Evolutionary conservation across 2,113 vertebrate genomes (phyloP).

Genomic region (Macroglossus sobrinus): DNA sequence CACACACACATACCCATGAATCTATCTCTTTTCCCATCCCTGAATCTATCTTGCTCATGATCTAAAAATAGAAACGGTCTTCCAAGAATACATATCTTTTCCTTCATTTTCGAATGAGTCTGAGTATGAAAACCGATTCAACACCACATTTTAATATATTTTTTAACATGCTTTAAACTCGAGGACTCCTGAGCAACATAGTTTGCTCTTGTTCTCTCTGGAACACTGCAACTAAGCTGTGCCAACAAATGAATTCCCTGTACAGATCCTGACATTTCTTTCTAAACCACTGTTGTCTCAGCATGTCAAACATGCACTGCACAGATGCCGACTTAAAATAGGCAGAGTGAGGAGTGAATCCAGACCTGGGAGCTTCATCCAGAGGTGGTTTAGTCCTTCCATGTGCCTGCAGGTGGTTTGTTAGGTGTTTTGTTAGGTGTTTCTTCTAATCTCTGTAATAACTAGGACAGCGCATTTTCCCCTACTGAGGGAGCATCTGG

Average conservation of each 20-base stretch:
- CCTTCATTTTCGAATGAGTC: background rate
- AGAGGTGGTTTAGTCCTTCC: background rate
- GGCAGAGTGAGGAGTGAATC: background rate
- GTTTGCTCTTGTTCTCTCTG: background rate
- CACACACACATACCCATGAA: background rate
- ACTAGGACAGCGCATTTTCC: background rate
- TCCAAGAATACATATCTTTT: background rate
- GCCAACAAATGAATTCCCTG: slow-evolving; percentile 29
- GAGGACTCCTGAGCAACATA: background rate
- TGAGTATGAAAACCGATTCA: slow-evolving; percentile 26
- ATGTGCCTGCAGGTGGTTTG: background rate
- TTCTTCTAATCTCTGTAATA: background rate
- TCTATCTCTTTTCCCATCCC: background rate
- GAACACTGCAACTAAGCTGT: background rate
- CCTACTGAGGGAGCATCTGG: slow-evolving; percentile 60
- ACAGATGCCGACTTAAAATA: background rate
- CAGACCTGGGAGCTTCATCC: background rate
- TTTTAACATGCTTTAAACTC: background rate
- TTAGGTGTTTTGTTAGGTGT: background rate
- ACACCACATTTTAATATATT: slow-evolving; percentile 32
- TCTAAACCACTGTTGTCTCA: slow-evolving; percentile 11
- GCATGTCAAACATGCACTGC: background rate
- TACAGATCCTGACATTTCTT: slow-evolving; percentile 46
- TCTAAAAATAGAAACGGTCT: background rate
- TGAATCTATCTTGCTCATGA: background rate